phyloP scores from a whole-genome alignment of 92 coral and sea anemone species.

The Porites rus region DNA sequence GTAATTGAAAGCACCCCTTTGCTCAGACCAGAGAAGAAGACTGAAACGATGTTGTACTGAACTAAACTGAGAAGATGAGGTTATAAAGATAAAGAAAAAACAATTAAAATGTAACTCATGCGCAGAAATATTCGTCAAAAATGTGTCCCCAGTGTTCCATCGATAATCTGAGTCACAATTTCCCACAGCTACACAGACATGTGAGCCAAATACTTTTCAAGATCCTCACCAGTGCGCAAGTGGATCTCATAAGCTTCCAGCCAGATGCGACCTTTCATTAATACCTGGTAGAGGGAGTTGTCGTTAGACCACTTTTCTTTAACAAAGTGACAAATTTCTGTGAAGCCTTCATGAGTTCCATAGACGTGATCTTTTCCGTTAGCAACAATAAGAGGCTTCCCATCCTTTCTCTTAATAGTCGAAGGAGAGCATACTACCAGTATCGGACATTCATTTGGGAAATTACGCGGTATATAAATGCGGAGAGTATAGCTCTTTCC shows the following conservation, averaged over 20 bases:
- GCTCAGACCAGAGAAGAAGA: too few relatives aligned
- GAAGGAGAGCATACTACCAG: constrained; percentile 76
- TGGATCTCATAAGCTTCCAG: constrained; percentile 88
- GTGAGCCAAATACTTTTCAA: constrained; percentile 62
- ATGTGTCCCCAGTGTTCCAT: too few relatives aligned
- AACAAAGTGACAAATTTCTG: constrained; percentile 75
- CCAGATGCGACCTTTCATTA: constrained; percentile 90
- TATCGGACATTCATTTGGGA: constrained; percentile 74
- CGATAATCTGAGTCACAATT: too few relatives aligned
- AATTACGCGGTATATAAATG: constrained; percentile 65
- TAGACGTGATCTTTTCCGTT: constrained; percentile 49
- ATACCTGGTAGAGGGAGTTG: constrained; percentile 75
- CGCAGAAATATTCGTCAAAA: too few relatives aligned
- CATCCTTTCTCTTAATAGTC: constrained; percentile 8
- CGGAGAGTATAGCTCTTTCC: constrained; percentile 68
- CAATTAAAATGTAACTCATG: too few relatives aligned
- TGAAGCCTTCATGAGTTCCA: constrained; percentile 62
- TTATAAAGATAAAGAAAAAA: too few relatives aligned
- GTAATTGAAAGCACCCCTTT: too few relatives aligned
- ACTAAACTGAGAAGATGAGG: too few relatives aligned
- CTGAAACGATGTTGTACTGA: too few relatives aligned
- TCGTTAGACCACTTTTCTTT: constrained; percentile 73
- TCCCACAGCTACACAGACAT: constrained; percentile 16
- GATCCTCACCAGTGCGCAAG: constrained; percentile 65
- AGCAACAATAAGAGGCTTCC: constrained; percentile 1